Conservation (phyloP, 2,797 vertebrate genomes). For the Oryzias sinensis region DNA sequence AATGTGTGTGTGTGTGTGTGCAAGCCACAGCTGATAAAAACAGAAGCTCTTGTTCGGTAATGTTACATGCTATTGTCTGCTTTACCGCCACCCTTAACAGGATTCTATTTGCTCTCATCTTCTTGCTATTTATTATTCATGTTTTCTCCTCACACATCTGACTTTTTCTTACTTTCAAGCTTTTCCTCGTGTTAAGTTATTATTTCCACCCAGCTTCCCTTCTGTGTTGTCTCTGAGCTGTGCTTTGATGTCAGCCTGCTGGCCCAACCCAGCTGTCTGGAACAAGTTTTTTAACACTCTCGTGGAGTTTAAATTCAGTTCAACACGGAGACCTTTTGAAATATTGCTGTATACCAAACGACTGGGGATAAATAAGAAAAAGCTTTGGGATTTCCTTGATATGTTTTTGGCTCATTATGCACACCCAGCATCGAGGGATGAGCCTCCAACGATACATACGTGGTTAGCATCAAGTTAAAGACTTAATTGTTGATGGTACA, state of each 20-base stretch:
- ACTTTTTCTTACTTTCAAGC: constrained; percentile 35
- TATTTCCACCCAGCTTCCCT: constrained; percentile 39
- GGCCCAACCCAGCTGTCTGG: constrained; percentile 49
- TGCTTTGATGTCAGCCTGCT: constrained; percentile 55
- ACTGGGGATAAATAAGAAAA: no score
- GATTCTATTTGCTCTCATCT: constrained; percentile 63
- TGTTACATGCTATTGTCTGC: constrained; percentile 24
- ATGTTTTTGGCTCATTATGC: constrained; percentile 25
- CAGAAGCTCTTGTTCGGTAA: constrained; percentile 11
- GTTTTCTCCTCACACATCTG: constrained; percentile 44
- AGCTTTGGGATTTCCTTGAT: not conserved
- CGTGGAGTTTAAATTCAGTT: constrained; percentile 30
- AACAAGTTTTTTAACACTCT: constrained; percentile 39
- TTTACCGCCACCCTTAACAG: constrained; percentile 41
- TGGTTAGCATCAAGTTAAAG: no score
- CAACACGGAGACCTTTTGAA: constrained; percentile 21
- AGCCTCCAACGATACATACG: no score
- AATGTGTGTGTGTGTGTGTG: constrained; percentile 13
- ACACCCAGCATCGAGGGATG: no score
- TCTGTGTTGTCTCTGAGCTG: constrained; percentile 45
- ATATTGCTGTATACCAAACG: not conserved
- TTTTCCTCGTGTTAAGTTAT: constrained; percentile 48
- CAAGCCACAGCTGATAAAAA: not conserved
- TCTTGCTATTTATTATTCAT: constrained; percentile 69
- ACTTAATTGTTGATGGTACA: no score